Percentiles rank a stretch among this genome's conserved stretches.
phyloP scores from a whole-genome alignment of 2,888 invertebrate species.

The Brachynemurus nebulosus region DNA sequence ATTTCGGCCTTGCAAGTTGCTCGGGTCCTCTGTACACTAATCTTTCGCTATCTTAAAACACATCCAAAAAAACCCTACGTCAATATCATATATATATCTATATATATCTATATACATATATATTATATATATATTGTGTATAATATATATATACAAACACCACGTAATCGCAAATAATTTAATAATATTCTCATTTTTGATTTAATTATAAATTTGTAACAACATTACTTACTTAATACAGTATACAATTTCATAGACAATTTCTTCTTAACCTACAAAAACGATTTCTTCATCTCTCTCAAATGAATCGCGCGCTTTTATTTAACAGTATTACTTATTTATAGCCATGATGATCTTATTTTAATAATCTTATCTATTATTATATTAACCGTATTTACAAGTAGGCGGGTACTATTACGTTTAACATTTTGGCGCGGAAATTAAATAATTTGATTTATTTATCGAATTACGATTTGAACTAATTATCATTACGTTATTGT shows the following conservation, averaged over 20 bases:
- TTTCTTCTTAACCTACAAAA: too few relatives aligned
- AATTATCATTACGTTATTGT: too few relatives aligned
- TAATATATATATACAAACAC: background rate
- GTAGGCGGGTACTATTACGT: background rate
- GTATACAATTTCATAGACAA: too few relatives aligned
- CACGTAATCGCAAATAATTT: slow-evolving; percentile 2
- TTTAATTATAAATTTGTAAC: background rate
- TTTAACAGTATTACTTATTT: background rate
- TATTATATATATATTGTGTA: too few relatives aligned
- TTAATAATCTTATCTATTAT: background rate
- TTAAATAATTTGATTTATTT: too few relatives aligned
- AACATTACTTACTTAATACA: background rate
- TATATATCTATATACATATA: too few relatives aligned
- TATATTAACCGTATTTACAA: background rate
- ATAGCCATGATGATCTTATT: background rate
- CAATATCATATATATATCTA: too few relatives aligned
- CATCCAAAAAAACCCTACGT: too few relatives aligned
- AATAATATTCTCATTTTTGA: background rate
- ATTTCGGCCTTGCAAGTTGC: slow-evolving; percentile 31
- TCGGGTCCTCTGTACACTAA: slow-evolving; percentile 4
- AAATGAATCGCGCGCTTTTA: slow-evolving; percentile 1
- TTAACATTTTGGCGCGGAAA: too few relatives aligned
- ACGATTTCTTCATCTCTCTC: background rate
- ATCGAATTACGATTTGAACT: too few relatives aligned
- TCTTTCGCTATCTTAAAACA: slow-evolving; percentile 1